These are phyloP conservation scores for Leucoraja ocellata DNA, from an alignment of 2,797 vertebrate genomes.

Conservation along the genomic window DNA sequence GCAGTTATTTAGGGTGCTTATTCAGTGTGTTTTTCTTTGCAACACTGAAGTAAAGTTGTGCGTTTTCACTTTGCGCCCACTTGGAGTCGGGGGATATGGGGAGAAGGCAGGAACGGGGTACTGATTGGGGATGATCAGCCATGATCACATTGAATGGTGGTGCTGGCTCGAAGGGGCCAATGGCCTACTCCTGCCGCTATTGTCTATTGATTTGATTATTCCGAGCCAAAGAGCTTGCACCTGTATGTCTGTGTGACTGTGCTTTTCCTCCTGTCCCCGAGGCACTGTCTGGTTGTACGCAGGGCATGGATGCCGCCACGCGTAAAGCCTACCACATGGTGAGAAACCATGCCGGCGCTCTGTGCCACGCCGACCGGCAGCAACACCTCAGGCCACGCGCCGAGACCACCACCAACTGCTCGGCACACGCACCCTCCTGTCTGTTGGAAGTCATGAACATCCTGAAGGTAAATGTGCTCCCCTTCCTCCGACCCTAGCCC, in stretches of 20 bases:
- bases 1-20: neutral
- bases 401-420: slow-evolving; percentile 66
- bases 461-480: slow-evolving; percentile 59
- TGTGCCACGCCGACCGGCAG: slow-evolving; percentile 71
- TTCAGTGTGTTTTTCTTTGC: neutral
- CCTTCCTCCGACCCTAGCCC: neutral
- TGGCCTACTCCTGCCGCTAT: no score
- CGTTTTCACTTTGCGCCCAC: no score
- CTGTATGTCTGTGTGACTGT: neutral
- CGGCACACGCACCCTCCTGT: slow-evolving; percentile 64
- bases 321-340: slow-evolving; percentile 78
- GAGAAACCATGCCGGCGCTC: slow-evolving; percentile 68
- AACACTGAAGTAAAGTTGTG: no score
- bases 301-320: slow-evolving; percentile 67
- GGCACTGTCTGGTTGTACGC: slow-evolving; percentile 66
- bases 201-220: no score
- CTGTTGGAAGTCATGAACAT: slow-evolving; percentile 69
- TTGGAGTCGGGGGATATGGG: no score
- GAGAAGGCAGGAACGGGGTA: no score
- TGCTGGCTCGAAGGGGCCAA: no score
- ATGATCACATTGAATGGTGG: no score
- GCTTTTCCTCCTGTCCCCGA: slow-evolving; percentile 41
- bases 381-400: slow-evolving; percentile 66
- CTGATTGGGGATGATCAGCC: no score
- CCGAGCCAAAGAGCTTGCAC: neutral